Base-by-base conservation (phyloP, 2,113 vertebrate species). In the Mirza zaza region DNA sequence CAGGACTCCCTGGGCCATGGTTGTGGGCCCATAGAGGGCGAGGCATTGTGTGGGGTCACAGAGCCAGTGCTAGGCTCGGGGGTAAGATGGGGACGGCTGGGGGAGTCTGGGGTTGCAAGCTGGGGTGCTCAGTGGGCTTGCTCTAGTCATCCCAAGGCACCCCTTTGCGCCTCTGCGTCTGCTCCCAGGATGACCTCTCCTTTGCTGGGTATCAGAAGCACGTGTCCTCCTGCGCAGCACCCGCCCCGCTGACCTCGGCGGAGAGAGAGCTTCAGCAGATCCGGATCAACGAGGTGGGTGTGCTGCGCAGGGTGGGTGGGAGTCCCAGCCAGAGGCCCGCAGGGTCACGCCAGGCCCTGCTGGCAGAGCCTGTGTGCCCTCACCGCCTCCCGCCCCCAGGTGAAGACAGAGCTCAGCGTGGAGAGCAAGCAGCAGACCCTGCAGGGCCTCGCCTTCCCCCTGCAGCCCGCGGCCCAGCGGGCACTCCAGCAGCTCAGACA, bases 211-310 rank as follows among this genome's bases (percentile, higher is more conserved):
- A 99, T 98, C 98, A 99, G 96, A 99, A 99, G 80, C 99, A 99
- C 20, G 93, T 99, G 88, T 99, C 99, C 0, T 99, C 99, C 77
- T 99, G 98, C 91, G 99, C 99, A 0, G 99, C 99, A 4, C 99
- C 99, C 0, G 99, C 99, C 81, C 99, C 99, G 0, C 99, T 99
- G 97, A 99, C 99, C 0, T 98, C 98, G 1, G 99, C 99, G 0
- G 99, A 99, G 96, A 99, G 99, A 98, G 99, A 99, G 96, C 98
- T 99, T 9, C 99, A 99, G 98, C 99, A 99, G 98, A 99, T 99
- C 93, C 99, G 99, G 97, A 99, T 99, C 97, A 99, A 99, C 0
- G 99, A 99, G 99, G 99, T 99, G 67, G 32, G 80, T 7, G 0
- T 23, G 0, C 1, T 0, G 2, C 23, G 12, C 7, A 0, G 6